Evolutionary conservation across 2,113 vertebrate genomes (phyloP).

Genomic region (Chaetodon trifascialis): DNA sequence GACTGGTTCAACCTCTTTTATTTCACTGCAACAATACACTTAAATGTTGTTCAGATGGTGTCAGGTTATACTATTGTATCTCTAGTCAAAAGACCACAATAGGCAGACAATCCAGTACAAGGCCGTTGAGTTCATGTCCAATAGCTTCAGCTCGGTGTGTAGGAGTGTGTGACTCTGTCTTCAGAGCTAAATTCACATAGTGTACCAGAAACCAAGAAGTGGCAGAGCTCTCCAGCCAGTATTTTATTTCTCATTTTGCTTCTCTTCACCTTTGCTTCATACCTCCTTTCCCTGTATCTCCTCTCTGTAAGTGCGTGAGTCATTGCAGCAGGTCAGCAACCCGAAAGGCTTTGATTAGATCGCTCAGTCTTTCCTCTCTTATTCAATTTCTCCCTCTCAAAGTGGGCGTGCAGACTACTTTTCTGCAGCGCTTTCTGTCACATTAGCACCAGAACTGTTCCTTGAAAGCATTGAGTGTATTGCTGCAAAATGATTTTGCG

Average conservation of each 20-base stretch:
- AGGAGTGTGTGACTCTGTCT: slow-evolving; percentile 12
- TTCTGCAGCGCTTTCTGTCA: neutral
- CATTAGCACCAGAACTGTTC: neutral
- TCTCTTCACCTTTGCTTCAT: slow-evolving; percentile 44
- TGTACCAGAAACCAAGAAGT: slow-evolving; percentile 39
- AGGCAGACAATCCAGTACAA: slow-evolving; percentile 30
- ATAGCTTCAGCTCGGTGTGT: slow-evolving; percentile 23
- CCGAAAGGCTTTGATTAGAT: slow-evolving; percentile 54
- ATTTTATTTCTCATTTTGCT: slow-evolving; percentile 23
- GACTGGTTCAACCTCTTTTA: slow-evolving; percentile 11
- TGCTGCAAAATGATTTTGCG: neutral
- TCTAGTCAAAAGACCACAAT: slow-evolving; percentile 31
- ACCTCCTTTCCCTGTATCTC: slow-evolving; percentile 36
- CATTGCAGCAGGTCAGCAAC: slow-evolving; percentile 50
- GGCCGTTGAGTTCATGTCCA: slow-evolving; percentile 30
- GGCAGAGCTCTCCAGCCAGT: slow-evolving; percentile 20
- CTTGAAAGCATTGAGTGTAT: neutral
- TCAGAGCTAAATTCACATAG: slow-evolving; percentile 18
- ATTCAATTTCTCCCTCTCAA: slow-evolving; percentile 29
- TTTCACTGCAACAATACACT: slow-evolving; percentile 35
- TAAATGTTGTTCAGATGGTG: slow-evolving; percentile 37
- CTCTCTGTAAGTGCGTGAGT: slow-evolving; percentile 37
- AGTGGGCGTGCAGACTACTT: neutral
- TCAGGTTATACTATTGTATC: slow-evolving; percentile 54
- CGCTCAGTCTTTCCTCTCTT: slow-evolving; percentile 20